Conservation (phyloP, 1,140 invertebrate genomes). For the Delia radicum region DNA sequence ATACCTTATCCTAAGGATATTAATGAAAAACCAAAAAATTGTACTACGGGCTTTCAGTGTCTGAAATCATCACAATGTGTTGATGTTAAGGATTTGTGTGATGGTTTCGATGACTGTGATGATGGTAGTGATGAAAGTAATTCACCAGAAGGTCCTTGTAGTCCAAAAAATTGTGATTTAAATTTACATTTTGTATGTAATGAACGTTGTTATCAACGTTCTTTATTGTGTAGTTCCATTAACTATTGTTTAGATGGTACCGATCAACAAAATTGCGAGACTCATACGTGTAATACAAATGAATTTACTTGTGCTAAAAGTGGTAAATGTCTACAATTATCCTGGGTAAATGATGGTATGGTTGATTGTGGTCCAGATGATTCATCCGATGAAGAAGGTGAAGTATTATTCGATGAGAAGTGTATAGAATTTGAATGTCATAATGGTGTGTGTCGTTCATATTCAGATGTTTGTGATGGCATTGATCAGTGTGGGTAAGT, state of each 20-base stretch:
- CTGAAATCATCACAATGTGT: slow-evolving; percentile 56
- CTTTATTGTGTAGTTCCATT: slow-evolving; percentile 69
- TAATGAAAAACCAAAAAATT: slow-evolving; percentile 32
- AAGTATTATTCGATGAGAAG: slow-evolving; percentile 62
- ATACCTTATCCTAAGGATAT: slow-evolving; percentile 36
- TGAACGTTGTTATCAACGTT: slow-evolving; percentile 64
- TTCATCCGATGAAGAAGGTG: slow-evolving; percentile 43
- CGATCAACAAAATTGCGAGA: slow-evolving; percentile 63
- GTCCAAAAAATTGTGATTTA: slow-evolving; percentile 39
- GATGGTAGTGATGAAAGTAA: slow-evolving; percentile 80
- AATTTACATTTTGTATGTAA: slow-evolving; percentile 59
- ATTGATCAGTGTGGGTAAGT: slow-evolving; percentile 69
- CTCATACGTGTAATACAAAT: slow-evolving; percentile 63
- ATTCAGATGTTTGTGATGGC: slow-evolving; percentile 72
- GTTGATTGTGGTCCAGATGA: slow-evolving; percentile 63
- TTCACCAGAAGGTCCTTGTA: slow-evolving; percentile 53
- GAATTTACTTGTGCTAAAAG: slow-evolving; percentile 63
- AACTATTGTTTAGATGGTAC: slow-evolving; percentile 67
- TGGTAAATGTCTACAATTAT: slow-evolving; percentile 67
- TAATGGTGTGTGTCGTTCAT: slow-evolving; percentile 72
- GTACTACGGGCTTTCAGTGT: slow-evolving; percentile 40
- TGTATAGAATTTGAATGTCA: slow-evolving; percentile 67
- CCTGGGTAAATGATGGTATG: slow-evolving; percentile 70
- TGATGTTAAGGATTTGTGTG: slow-evolving; percentile 65
- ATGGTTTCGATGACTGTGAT: slow-evolving; percentile 79